Evolutionary conservation across 2,113 vertebrate genomes (phyloP).

Genomic region (Atractosteus spatula): DNA sequence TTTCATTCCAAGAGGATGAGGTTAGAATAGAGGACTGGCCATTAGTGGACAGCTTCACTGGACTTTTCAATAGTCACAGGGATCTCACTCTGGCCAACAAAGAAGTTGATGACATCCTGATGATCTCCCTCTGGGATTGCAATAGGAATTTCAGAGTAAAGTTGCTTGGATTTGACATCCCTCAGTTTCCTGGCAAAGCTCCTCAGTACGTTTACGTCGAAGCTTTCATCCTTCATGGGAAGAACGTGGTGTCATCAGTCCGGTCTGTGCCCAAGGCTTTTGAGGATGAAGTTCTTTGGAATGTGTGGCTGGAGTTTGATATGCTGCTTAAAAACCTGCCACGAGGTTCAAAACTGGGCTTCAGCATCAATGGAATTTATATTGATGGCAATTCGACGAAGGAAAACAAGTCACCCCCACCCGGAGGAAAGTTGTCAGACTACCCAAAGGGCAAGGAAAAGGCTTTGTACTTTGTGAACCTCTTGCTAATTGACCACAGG

Average conservation of each 20-base stretch:
- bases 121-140: conserved; percentile 74
- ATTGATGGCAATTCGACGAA: conserved; percentile 33
- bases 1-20: conserved; percentile 43
- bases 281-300: conserved; percentile 69
- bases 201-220: conserved; percentile 54
- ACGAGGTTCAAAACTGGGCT: conserved; percentile 60
- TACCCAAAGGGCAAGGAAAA: conserved; percentile 49
- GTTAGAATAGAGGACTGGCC: conserved; percentile 56
- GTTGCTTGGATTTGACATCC: conserved; percentile 67
- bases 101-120: conserved; percentile 61
- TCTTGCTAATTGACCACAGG: conserved; percentile 73
- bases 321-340: conserved; percentile 63
- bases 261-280: conserved; percentile 52
- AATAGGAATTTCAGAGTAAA: conserved; percentile 65
- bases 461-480: conserved; percentile 68
- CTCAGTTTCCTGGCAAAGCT: conserved; percentile 49
- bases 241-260: conserved; percentile 57
- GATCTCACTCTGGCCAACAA: conserved; percentile 60
- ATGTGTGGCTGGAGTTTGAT: conserved; percentile 69
- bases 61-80: conserved; percentile 60
- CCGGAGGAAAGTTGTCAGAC: conserved; percentile 35
- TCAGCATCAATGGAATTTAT: conserved; percentile 51
- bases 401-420: conserved; percentile 30
- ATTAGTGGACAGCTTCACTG: conserved; percentile 61
- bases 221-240: conserved; percentile 61